Evolutionary conservation across 2,888 invertebrate genomes (phyloP).

Genomic region (Drymonia ruficornis): DNA sequence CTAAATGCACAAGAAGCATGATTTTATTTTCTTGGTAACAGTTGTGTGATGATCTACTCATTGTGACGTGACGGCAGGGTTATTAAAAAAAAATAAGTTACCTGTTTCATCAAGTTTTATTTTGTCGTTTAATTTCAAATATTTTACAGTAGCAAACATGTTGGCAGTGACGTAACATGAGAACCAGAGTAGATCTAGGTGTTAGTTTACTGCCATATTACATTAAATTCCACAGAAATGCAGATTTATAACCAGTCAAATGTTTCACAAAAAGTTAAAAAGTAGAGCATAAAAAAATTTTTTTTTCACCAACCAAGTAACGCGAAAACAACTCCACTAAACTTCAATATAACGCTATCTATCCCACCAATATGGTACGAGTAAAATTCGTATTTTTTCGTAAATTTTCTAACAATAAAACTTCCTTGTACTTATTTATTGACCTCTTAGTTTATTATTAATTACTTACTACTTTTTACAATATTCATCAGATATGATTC

Average conservation of each 20-base stretch:
- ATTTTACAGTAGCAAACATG: constrained; percentile 41
- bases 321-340: no score
- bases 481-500: constrained; percentile 30
- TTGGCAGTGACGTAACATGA: constrained; percentile 49
- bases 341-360: constrained; percentile 16
- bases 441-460: constrained; percentile 26
- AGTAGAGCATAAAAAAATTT: no score
- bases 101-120: constrained; percentile 13
- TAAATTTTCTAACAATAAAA: constrained; percentile 27
- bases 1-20: no score
- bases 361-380: constrained; percentile 4
- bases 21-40: no score
- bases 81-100: background rate
- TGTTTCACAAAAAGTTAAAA: background rate
- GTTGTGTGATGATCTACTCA: no score
- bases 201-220: constrained; percentile 22
- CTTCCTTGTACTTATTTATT: constrained; percentile 40
- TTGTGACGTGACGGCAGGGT: background rate
- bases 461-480: constrained; percentile 39
- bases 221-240: background rate
- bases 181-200: constrained; percentile 22
- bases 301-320: no score
- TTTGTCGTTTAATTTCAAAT: constrained; percentile 28
- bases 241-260: background rate
- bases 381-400: constrained; percentile 20